Conservation (phyloP, 2,888 invertebrate species). For the Morpho helenor region DNA sequence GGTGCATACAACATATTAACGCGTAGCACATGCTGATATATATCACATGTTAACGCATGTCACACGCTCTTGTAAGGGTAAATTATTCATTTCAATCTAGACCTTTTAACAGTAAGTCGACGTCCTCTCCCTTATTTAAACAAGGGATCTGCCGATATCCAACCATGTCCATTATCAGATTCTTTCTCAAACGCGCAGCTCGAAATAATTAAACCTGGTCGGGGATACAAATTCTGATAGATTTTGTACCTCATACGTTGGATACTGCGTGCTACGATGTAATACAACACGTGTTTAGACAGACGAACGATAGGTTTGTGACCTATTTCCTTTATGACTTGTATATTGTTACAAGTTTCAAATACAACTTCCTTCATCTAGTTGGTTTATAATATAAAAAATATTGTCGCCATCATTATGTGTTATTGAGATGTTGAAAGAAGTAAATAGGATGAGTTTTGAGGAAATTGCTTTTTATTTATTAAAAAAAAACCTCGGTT, state of each 20-base stretch:
- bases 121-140: slow-evolving; percentile 6
- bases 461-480: too few species aligned
- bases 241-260: slow-evolving; percentile 16
- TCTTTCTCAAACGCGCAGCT: slow-evolving; percentile 29
- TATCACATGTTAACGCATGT: too few species aligned
- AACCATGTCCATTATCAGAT: slow-evolving; percentile 27
- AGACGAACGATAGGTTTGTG: slow-evolving; percentile 3
- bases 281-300: slow-evolving; percentile 11
- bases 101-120: background rate
- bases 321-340: slow-evolving; percentile 2
- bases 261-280: slow-evolving; percentile 14
- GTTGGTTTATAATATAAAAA: too few species aligned
- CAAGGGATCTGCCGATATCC: slow-evolving; percentile 13
- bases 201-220: slow-evolving; percentile 31
- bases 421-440: too few species aligned
- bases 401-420: too few species aligned
- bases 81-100: background rate
- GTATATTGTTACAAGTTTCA: background rate
- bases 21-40: too few species aligned
- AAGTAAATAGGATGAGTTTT: too few species aligned
- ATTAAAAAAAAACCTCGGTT: too few species aligned
- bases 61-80: background rate
- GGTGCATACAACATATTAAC: too few species aligned
- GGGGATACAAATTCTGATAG: slow-evolving; percentile 25
- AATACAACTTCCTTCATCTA: too few species aligned